A percentile compares a stretch with the other conserved stretches of the same genome.
phyloP scores from a whole-genome alignment of 2,888 invertebrate genomes.

The Ormyrus pomaceus region DNA sequence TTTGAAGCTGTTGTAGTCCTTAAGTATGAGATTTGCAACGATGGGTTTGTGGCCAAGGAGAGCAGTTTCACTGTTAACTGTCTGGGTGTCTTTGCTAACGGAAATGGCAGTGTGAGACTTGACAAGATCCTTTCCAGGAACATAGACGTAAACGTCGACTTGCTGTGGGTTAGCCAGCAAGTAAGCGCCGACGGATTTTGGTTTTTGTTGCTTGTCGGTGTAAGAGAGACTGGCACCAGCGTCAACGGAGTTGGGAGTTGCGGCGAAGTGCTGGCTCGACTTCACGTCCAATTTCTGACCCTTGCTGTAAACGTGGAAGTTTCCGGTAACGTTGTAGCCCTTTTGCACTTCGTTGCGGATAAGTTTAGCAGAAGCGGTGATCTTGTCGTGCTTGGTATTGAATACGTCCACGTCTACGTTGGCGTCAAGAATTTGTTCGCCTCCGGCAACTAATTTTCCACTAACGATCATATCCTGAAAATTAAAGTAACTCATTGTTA shows the following conservation, averaged over 20 bases:
- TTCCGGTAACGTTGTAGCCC: conserved; percentile 75
- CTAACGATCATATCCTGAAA: conserved; percentile 75
- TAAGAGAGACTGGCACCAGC: conserved; percentile 67
- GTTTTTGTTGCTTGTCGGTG: conserved; percentile 73
- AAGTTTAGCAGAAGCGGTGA: conserved; percentile 73
- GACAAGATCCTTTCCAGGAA: conserved; percentile 78
- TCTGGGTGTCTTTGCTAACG: conserved; percentile 77
- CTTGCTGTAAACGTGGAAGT: conserved; percentile 75
- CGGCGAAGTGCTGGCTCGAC: conserved; percentile 68
- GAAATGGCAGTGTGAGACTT: conserved; percentile 77
- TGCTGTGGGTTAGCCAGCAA: conserved; percentile 61
- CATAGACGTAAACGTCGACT: conserved; percentile 65
- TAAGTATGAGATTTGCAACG: conserved; percentile 76
- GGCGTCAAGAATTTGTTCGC: conserved; percentile 71
- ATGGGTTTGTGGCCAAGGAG: conserved; percentile 78
- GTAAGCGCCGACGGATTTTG: conserved; percentile 64
- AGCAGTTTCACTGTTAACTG: conserved; percentile 77
- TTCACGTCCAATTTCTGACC: conserved; percentile 74
- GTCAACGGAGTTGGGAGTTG: conserved; percentile 64
- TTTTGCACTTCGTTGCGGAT: conserved; percentile 61
- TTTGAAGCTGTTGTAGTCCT: conserved; percentile 79
- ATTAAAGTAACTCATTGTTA: no score
- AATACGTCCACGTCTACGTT: conserved; percentile 80
- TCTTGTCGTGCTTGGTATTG: conserved; percentile 78
- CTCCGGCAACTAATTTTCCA: conserved; percentile 74